Percentiles rank a stretch among this genome's conserved stretches.
Evolutionary conservation across 2,113 vertebrate genomes (phyloP).

Genomic region (Chrysochloris asiatica): DNA sequence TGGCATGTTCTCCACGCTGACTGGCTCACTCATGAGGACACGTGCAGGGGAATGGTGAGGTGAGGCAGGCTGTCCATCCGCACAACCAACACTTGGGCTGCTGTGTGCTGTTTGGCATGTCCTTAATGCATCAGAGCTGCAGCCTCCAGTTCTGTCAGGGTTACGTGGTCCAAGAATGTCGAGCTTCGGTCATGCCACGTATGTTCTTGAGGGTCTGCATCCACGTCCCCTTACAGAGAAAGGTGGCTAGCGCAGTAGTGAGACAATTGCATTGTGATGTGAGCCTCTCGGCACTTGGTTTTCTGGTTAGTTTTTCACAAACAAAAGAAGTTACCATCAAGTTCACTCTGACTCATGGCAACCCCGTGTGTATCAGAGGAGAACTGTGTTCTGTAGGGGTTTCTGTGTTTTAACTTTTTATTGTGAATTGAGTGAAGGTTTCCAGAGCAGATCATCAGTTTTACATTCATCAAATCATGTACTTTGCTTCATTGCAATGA

Average conservation of each 20-base stretch:
- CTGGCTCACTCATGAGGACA: not conserved
- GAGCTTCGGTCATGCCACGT: not conserved
- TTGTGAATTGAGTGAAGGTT: too few relatives aligned
- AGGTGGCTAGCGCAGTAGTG: not conserved
- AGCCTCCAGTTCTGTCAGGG: fast-evolving
- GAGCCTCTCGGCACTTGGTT: not conserved
- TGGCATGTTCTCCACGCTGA: not conserved
- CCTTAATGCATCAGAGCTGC: not conserved
- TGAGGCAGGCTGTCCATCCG: not conserved
- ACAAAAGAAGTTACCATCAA: not conserved
- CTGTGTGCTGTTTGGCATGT: not conserved
- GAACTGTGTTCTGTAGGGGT: not conserved
- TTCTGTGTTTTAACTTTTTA: too few relatives aligned
- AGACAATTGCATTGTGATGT: not conserved
- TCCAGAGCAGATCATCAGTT: too few relatives aligned
- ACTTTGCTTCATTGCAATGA: too few relatives aligned
- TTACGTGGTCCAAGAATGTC: not conserved
- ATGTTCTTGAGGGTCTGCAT: not conserved
- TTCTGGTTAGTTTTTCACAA: too few relatives aligned
- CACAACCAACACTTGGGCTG: not conserved
- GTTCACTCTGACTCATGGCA: not conserved
- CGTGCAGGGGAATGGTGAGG: not conserved
- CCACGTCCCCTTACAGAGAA: not conserved
- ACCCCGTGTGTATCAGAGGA: not conserved
- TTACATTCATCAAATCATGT: too few relatives aligned